phyloP scores from a whole-genome alignment of 2,113 vertebrate genomes.

The Pelodiscus sinensis region DNA sequence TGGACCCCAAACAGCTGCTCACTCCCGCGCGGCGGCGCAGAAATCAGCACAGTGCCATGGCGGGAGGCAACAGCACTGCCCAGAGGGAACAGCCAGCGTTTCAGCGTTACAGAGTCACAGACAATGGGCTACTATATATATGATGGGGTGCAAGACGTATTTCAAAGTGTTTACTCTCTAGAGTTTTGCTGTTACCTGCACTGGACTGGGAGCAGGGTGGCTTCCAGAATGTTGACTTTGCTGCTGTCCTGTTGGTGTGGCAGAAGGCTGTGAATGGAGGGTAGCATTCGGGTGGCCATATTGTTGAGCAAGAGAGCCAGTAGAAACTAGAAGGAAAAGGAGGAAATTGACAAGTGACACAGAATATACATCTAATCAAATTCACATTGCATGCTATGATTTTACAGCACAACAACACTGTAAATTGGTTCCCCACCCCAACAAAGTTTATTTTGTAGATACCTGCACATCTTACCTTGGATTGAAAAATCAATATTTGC shows the following conservation, averaged over 20 bases:
- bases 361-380: not conserved
- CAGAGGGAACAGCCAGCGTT: too few relatives aligned
- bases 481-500: not conserved
- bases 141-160: not conserved
- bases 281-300: conserved; percentile 92
- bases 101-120: too few relatives aligned
- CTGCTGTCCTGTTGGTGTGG: conserved; percentile 95
- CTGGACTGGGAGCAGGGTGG: conserved; percentile 96
- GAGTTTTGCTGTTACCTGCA: conserved; percentile 80
- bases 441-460: conserved; percentile 52
- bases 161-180: not conserved
- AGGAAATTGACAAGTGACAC: not conserved
- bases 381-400: conserved; percentile 10
- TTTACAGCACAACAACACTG: not conserved
- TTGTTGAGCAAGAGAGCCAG: conserved; percentile 95
- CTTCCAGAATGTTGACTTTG: conserved; percentile 92
- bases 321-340: conserved; percentile 86
- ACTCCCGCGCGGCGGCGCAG: too few relatives aligned
- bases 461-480: conserved; percentile 62
- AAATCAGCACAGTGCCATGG: too few relatives aligned
- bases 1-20: too few relatives aligned
- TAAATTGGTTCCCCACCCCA: conserved; percentile 43
- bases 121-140: too few relatives aligned
- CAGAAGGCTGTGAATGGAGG: conserved; percentile 96
- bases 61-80: too few relatives aligned